Conservation (phyloP, 2,888 invertebrate genomes). For the Mythimna lalbum region DNA sequence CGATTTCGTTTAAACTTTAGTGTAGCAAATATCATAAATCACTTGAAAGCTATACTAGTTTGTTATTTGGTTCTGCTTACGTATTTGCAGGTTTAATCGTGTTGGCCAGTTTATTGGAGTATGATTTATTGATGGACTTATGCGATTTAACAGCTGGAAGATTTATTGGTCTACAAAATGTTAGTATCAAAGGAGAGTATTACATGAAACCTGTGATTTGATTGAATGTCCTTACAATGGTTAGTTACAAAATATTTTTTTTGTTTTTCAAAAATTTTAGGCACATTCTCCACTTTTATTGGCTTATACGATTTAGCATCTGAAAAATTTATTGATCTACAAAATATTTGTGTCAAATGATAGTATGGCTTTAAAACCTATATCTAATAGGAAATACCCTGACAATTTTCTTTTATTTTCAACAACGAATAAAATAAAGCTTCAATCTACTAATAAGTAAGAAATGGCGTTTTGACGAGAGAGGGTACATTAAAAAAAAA, state of each 20-base stretch:
- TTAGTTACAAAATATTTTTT: too few relatives aligned
- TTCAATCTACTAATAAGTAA: too few relatives aligned
- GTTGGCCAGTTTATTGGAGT: constrained; percentile 30
- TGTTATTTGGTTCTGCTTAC: constrained; percentile 36
- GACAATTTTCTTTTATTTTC: too few relatives aligned
- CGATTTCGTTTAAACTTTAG: constrained; percentile 45
- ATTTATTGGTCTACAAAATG: constrained; percentile 18
- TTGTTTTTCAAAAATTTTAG: too few relatives aligned
- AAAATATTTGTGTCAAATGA: not conserved
- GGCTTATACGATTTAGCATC: constrained; percentile 22
- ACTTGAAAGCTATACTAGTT: constrained; percentile 34
- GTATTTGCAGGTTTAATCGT: constrained; percentile 32
- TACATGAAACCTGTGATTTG: not conserved
- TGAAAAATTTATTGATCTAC: constrained; percentile 18
- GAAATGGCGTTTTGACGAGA: too few relatives aligned
- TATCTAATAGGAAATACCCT: too few relatives aligned
- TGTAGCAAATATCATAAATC: constrained; percentile 49
- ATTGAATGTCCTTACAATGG: not conserved
- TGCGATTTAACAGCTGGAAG: constrained; percentile 20
- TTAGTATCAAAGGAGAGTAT: not conserved
- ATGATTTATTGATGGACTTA: constrained; percentile 41
- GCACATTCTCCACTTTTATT: not conserved
- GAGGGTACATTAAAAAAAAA: too few relatives aligned
- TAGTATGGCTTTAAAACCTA: not conserved
- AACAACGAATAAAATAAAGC: too few relatives aligned